phyloP scores from a whole-genome alignment of 2,113 vertebrate genomes.

The Elephantulus edwardii region DNA sequence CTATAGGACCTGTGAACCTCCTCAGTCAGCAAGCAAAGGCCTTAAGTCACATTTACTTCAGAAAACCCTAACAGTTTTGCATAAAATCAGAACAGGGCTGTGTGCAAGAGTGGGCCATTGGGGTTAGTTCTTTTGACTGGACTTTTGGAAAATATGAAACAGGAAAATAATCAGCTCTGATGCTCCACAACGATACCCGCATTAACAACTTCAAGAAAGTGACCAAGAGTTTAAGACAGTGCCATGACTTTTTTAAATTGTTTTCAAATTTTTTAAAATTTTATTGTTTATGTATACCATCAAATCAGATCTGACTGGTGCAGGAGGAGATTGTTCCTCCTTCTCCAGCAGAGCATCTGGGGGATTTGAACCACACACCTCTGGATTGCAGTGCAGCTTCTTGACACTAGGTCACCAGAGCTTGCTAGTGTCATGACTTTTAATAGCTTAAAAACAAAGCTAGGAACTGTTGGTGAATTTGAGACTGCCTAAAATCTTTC shows the following conservation, averaged over 20 bases:
- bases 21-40: constrained; percentile 40
- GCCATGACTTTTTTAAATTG: too few relatives aligned
- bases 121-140: constrained; percentile 50
- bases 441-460: background rate
- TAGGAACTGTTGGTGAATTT: background rate
- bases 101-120: constrained; percentile 36
- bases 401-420: too few relatives aligned
- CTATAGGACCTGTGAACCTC: constrained; percentile 71
- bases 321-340: too few relatives aligned
- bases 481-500: background rate
- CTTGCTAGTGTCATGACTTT: constrained; percentile 12
- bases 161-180: background rate
- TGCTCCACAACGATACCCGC: background rate
- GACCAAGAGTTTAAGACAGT: background rate
- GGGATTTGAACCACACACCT: too few relatives aligned
- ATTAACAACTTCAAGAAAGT: constrained; percentile 23
- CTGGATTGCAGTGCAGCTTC: too few relatives aligned
- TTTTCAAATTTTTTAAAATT: too few relatives aligned
- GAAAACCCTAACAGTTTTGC: constrained; percentile 61
- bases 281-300: too few relatives aligned
- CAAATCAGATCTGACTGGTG: too few relatives aligned
- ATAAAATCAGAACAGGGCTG: constrained; percentile 51
- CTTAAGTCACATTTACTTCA: constrained; percentile 72
- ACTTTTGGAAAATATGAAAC: constrained; percentile 61
- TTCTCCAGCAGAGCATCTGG: too few relatives aligned